phyloP scores from a whole-genome alignment of 2,113 vertebrate genomes.

The Sorex fumeus region DNA sequence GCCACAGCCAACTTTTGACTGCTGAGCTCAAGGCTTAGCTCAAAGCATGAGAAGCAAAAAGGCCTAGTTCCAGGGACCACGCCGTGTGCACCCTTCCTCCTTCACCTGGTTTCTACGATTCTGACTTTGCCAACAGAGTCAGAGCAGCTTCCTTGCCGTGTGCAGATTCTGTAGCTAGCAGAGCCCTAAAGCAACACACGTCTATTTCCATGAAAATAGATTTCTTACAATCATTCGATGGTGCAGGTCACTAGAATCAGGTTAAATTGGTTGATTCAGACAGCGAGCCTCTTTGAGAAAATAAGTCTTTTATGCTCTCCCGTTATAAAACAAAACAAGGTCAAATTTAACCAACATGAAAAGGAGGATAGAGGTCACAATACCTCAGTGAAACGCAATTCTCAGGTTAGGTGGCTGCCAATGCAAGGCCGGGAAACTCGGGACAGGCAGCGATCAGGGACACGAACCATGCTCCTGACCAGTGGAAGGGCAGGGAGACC shows the following conservation, averaged over 20 bases:
- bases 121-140: constrained; percentile 69
- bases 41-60: background rate
- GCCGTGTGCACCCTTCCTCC: background rate
- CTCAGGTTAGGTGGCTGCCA: background rate
- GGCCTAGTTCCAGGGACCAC: background rate
- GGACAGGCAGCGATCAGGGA: too few relatives aligned
- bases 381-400: constrained; percentile 28
- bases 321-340: constrained; percentile 77
- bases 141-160: constrained; percentile 47
- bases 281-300: constrained; percentile 71
- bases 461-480: background rate
- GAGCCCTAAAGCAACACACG: constrained; percentile 50
- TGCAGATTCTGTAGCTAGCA: constrained; percentile 39
- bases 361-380: background rate
- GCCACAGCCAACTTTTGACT: background rate
- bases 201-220: constrained; percentile 72
- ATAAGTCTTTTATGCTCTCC: constrained; percentile 73
- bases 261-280: constrained; percentile 75
- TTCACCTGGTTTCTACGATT: background rate
- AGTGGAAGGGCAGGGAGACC: accelerated
- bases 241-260: constrained; percentile 76
- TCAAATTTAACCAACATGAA: constrained; percentile 66
- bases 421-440: background rate
- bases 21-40: background rate
- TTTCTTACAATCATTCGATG: constrained; percentile 71